Evolutionary conservation across 2,888 invertebrate genomes (phyloP), one percentile per base, ranked within the genome.

Genomic region (Phasia obesa): DNA sequence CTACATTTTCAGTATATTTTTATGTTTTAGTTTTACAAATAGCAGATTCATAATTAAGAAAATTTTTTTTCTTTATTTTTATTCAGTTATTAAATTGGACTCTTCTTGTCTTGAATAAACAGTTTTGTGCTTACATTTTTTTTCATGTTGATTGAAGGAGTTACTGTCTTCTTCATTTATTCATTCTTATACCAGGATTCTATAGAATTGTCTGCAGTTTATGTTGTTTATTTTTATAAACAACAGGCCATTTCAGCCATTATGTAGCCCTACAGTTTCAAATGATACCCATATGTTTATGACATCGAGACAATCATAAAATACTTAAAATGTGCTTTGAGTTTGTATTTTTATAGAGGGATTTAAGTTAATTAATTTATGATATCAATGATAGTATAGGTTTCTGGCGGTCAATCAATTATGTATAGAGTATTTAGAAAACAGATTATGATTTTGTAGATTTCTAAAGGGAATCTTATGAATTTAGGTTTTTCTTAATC

Each of bases 11-110:
- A 15, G 23, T 27, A 60, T 27, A n/a, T 25, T 27, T 51, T 38
- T 23, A 47, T 51, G 11, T n/a, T 73, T 62, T 51, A 51, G 4
- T 51, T 25, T 49, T 51, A 17, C 0, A 23, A 59, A 21, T 51
- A 71, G 51, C 25, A 73, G 27, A 62, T 73, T 62, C 51, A 62
- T 73, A 19, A 53, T 62, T 21, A 62, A 17, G 42, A 42, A 21
- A 0, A 42, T 35, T 31, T 27, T 57, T 51, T 53, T 38, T 11
- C 15, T 69, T 51, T 73, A 19, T 60, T 51, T 17, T 51, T 60
- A 71, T 60, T 60, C 38, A 60, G 60, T 73, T 60, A 25, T 60
- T 21, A 59, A 59, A 60, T 35, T 60, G 60, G 60, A 60, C 55
- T 55, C 15, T 17, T 73, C 38, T 51, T 42, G 35, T 67, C 42